Conservation (phyloP, 1,140 invertebrate species). For the Pseudomyrmex gracilis region DNA sequence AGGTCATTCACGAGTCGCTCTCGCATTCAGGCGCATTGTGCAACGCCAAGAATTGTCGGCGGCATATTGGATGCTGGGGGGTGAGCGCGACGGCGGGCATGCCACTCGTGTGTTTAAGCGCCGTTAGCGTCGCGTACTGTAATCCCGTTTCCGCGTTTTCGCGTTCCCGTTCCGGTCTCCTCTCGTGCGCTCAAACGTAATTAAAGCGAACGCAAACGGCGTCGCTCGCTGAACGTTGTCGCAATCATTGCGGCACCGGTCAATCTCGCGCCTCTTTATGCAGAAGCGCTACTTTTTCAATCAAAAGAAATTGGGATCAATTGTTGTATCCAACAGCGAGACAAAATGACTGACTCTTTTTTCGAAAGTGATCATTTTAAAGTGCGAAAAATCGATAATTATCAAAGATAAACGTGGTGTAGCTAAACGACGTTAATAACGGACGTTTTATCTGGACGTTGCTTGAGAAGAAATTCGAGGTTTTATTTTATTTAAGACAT, state of each 20-base stretch:
- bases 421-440: not conserved
- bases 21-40: slow-evolving; percentile 54
- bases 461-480: slow-evolving; percentile 15
- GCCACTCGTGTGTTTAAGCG: slow-evolving; percentile 59
- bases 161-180: not conserved
- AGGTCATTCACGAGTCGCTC: slow-evolving; percentile 57
- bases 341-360: not conserved
- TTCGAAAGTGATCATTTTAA: not conserved
- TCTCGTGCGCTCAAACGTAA: slow-evolving; percentile 43
- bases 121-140: slow-evolving; percentile 67
- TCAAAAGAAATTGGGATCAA: not conserved
- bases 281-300: not conserved
- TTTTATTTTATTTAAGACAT: not conserved
- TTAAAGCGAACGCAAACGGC: slow-evolving; percentile 42
- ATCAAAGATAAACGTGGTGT: not conserved
- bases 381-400: not conserved
- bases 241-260: not conserved
- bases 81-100: slow-evolving; percentile 10
- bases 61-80: slow-evolving; percentile 54
- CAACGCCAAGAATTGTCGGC: slow-evolving; percentile 50
- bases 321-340: not conserved
- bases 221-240: not conserved
- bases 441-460: not conserved
- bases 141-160: slow-evolving; percentile 66
- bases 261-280: slow-evolving; percentile 27